phyloP scores from a whole-genome alignment of 2,797 vertebrate species.

The Tokudaia tokunoshimensis region DNA sequence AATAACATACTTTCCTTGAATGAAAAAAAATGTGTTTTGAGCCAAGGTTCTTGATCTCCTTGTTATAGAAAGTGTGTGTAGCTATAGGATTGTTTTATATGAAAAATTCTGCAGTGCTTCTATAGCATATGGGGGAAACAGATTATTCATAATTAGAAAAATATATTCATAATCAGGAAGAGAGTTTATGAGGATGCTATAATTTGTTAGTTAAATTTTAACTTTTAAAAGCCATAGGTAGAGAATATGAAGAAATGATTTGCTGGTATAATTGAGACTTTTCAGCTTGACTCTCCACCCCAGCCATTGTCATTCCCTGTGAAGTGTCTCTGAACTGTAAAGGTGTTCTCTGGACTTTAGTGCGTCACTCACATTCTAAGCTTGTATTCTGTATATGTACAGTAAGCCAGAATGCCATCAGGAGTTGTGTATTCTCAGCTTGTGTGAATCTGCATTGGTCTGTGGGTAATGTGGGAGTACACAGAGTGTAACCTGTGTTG shows the following conservation, averaged over 20 bases:
- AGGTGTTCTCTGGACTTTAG: conserved; percentile 8
- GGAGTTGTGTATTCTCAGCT: conserved; percentile 19
- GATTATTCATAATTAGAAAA: not conserved
- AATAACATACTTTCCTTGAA: conserved; percentile 8
- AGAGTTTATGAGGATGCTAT: not conserved
- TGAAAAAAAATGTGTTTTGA: conserved; percentile 42
- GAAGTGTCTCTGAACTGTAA: conserved; percentile 13
- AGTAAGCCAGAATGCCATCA: conserved; percentile 15
- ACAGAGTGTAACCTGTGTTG: not conserved
- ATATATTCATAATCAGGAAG: not conserved
- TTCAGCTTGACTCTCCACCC: not conserved
- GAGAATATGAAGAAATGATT: conserved; percentile 61
- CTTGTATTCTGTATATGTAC: not conserved
- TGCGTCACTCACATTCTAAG: not conserved
- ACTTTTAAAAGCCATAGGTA: conserved; percentile 55
- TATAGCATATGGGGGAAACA: not conserved
- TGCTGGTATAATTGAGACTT: conserved; percentile 33
- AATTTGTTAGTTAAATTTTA: conserved; percentile 62
- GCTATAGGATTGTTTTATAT: conserved; percentile 13
- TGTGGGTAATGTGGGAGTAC: not conserved
- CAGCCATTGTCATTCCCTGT: not conserved
- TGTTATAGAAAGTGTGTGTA: conserved; percentile 38
- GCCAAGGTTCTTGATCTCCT: conserved; percentile 52
- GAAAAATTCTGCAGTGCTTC: conserved; percentile 22
- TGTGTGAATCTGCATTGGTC: conserved; percentile 8